phyloP scores from a whole-genome alignment of 2,113 vertebrate genomes.

The Brienomyrus brachyistius region DNA sequence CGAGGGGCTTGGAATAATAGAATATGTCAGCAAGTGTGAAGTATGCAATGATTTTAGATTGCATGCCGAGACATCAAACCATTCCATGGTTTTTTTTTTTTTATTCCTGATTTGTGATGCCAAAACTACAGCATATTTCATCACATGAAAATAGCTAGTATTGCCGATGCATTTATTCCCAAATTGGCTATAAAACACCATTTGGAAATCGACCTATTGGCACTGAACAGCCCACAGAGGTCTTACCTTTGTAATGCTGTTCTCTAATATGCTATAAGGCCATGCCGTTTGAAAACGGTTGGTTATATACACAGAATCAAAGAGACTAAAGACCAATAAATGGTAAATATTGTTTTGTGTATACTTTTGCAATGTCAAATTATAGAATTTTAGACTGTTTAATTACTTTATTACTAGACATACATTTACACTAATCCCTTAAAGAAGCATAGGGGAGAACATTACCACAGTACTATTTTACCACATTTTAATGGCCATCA shows the following conservation, averaged over 20 bases:
- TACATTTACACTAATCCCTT: neutral
- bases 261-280: neutral
- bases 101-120: neutral
- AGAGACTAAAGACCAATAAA: neutral
- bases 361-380: neutral
- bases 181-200: neutral
- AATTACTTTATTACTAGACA: neutral
- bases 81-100: conserved; percentile 21
- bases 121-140: conserved; percentile 22
- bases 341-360: neutral
- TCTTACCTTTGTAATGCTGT: neutral
- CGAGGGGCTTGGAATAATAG: conserved; percentile 38
- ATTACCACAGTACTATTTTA: neutral
- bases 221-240: neutral
- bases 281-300: neutral
- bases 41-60: conserved; percentile 42
- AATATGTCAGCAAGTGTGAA: conserved; percentile 39
- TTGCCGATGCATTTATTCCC: conserved; percentile 8
- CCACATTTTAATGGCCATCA: neutral
- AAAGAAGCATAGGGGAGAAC: neutral
- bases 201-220: conserved; percentile 2
- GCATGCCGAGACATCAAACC: conserved; percentile 30
- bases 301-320: neutral
- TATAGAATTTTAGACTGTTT: neutral
- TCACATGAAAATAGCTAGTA: neutral